Base-by-base conservation (phyloP, 2,888 invertebrate species). In the Amblyjoppa proteus region DNA sequence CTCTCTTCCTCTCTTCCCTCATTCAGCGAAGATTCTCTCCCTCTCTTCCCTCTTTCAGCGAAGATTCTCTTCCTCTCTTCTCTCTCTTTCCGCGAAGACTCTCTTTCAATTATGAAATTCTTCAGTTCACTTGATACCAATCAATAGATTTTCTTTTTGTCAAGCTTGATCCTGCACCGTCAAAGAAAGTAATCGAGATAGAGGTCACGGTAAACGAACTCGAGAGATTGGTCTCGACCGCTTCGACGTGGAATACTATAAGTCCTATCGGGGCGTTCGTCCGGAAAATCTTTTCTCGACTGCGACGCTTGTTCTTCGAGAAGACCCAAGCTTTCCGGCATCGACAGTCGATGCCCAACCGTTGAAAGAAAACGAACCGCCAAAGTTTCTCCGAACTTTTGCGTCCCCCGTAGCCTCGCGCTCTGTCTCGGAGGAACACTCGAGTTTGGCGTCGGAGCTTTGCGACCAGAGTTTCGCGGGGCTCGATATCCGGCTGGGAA, bases 251-350 rank as follows among this genome's bases (percentile, higher is more conserved):
- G 81, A 69, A 66, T 78, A 71, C 51, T 84, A 56, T 69, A 81
- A 84, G 78, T 87, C 85, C 78, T 83, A 85, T 84, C 69, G 83
- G 16, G 66, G 83, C 87, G 84, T 80, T 85, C 87, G 70, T 69
- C 82, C 80, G 82, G 80, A 85, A 88, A 88, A 87, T 87, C 81
- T 85, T 85, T 88, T 80, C 73, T 79, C 85, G 74, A 58, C 78
- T 85, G 58, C 34, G n/a, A 49, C 61, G 53, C 61, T 68, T 75
- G 78, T 58, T 83, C 79, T 86, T 71, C 76, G 71, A 83, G 84
- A 84, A 76, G 74, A 68, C 31, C 75, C 69, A 76, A 66, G 76
- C 51, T 64, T 76, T 56, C 68, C 49, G 45, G 66, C 61, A 71
- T 71, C 71, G 74, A 31, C 28, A 76, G 71, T 77, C 74, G 61